These are phyloP conservation scores for Autographa gamma DNA, from an alignment of 2,888 invertebrate genomes.

Conservation along the genomic window DNA sequence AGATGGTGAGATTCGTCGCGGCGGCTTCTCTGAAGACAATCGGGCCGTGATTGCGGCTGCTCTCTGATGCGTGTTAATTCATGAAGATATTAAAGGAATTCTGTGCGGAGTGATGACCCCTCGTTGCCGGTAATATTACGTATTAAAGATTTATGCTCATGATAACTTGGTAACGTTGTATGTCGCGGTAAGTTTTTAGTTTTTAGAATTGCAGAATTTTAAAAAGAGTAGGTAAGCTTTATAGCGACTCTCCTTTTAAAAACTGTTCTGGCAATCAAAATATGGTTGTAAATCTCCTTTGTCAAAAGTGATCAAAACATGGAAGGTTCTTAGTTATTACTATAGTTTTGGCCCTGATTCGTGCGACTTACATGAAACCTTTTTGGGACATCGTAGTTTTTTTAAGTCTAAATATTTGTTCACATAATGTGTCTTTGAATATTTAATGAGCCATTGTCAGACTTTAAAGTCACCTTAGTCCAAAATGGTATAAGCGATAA, in stretches of 20 bases:
- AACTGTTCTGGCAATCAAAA: too few species aligned
- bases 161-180: background rate
- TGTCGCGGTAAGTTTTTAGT: background rate
- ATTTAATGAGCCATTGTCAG: background rate
- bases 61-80: constrained; percentile 69
- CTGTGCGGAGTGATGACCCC: constrained; percentile 58
- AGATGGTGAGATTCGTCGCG: constrained; percentile 66
- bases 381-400: too few species aligned
- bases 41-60: constrained; percentile 69
- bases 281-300: too few species aligned
- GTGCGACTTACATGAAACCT: too few species aligned
- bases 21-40: constrained; percentile 70
- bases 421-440: too few species aligned
- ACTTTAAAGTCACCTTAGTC: background rate
- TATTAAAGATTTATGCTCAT: constrained; percentile 29
- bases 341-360: too few species aligned
- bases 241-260: too few species aligned
- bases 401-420: too few species aligned
- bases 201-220: background rate
- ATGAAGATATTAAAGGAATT: constrained; percentile 61
- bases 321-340: too few species aligned
- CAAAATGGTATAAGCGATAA: background rate
- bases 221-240: too few species aligned
- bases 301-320: too few species aligned
- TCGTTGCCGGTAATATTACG: constrained; percentile 26